Conservation (phyloP, 2,888 invertebrate genomes). For the Slavum lentiscoides region DNA sequence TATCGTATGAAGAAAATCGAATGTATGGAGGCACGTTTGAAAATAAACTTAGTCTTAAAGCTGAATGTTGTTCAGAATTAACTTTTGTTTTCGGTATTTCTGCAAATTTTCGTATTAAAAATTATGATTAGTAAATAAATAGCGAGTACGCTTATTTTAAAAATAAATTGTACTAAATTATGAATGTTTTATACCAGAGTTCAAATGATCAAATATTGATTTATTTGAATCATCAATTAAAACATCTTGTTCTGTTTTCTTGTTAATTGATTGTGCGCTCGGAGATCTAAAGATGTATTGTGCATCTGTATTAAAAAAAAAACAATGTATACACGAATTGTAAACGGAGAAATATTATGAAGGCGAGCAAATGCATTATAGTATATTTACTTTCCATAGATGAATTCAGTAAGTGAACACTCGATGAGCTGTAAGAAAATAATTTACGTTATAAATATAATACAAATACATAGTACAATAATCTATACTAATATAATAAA, state of each 20-base stretch:
- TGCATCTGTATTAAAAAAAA: neutral
- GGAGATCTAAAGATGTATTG: neutral
- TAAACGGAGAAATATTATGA: neutral
- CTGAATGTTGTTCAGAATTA: conserved; percentile 54
- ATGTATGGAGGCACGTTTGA: conserved; percentile 81
- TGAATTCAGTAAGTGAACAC: too few species aligned
- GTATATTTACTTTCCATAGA: neutral
- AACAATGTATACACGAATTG: neutral
- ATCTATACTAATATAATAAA: neutral
- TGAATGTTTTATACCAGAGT: neutral
- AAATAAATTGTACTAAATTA: too few species aligned
- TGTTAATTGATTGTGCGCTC: neutral
- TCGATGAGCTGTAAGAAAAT: neutral
- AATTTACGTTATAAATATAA: neutral
- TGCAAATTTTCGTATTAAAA: too few species aligned
- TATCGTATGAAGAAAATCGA: conserved; percentile 75
- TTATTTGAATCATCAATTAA: neutral
- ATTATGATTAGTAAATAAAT: neutral
- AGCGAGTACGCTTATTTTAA: neutral
- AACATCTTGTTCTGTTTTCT: neutral
- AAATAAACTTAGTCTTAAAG: conserved; percentile 68
- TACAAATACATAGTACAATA: too few species aligned
- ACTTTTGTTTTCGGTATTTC: neutral
- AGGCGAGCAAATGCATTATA: too few species aligned
- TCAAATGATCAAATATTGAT: neutral